Evolutionary conservation across 2,797 vertebrate genomes (phyloP).

Genomic region (Falco novaeseelandiae): DNA sequence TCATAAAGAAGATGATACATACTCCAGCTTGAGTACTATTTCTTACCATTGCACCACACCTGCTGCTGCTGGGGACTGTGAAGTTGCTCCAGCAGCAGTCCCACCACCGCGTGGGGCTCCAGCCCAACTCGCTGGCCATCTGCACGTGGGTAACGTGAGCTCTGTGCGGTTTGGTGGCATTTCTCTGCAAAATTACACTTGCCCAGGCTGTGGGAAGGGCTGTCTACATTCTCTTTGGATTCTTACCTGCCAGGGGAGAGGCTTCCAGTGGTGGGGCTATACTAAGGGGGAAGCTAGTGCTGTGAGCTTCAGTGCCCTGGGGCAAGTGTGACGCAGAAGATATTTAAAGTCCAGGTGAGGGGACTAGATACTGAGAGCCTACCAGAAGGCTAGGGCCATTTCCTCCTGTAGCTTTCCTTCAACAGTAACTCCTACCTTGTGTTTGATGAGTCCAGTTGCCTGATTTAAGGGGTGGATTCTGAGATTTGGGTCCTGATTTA

Average conservation of each 20-base stretch:
- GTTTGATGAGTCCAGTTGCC: neutral
- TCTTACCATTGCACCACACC: neutral
- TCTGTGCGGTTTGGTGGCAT: neutral
- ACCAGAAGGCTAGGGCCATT: neutral
- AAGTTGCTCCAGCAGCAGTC: neutral
- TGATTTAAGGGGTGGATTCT: neutral
- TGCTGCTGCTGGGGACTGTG: neutral
- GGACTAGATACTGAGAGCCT: neutral
- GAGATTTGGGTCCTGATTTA: neutral
- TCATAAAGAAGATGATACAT: neutral
- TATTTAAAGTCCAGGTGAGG: neutral
- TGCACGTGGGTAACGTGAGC: accelerated
- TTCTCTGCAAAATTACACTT: neutral
- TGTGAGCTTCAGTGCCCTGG: neutral
- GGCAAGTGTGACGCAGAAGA: accelerated
- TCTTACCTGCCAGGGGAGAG: neutral
- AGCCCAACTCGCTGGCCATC: neutral
- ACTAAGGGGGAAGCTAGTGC: neutral
- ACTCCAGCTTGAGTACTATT: neutral
- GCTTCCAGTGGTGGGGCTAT: neutral
- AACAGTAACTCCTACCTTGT: neutral
- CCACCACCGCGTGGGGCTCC: accelerated
- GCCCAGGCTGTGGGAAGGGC: neutral
- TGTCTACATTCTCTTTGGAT: neutral
- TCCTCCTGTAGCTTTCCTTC: neutral